A percentile compares a stretch with the other conserved stretches of the same genome.
Conservation (phyloP, 1,140 invertebrate genomes). For the Copidosoma floridanum region DNA sequence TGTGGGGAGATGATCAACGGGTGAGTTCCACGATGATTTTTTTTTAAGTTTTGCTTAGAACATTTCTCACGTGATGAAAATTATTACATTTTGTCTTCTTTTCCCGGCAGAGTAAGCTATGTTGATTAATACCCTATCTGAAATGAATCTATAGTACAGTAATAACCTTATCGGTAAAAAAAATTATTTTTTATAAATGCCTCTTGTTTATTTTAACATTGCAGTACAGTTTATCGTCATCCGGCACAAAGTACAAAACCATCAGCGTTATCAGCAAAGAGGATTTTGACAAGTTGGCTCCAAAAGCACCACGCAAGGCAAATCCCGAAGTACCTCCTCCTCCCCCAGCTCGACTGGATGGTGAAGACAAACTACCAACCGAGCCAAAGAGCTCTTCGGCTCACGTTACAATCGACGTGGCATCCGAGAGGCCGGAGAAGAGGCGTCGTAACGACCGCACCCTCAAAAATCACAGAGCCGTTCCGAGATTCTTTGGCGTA, state of each 20-base stretch:
- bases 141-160: constrained; percentile 6
- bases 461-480: constrained; percentile 33
- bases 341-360: constrained; percentile 63
- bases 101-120: constrained; percentile 48
- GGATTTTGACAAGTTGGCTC: constrained; percentile 80
- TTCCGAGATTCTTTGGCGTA: constrained; percentile 89
- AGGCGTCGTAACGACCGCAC: constrained; percentile 13
- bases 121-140: constrained; percentile 35
- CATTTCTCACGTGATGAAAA: too few relatives aligned
- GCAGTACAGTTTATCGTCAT: constrained; percentile 51
- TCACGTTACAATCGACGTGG: constrained; percentile 36
- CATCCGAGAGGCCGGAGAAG: constrained; percentile 42
- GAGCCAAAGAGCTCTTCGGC: constrained; percentile 6
- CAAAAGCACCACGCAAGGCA: constrained; percentile 61
- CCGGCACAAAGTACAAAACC: constrained; percentile 71
- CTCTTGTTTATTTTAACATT: background rate
- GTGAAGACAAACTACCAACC: constrained; percentile 34
- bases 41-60: too few relatives aligned
- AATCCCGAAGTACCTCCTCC: constrained; percentile 76
- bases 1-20: constrained; percentile 65
- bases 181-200: background rate
- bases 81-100: constrained; percentile 53
- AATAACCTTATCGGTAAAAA: too few relatives aligned
- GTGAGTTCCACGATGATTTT: constrained; percentile 33
- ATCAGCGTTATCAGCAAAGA: constrained; percentile 89